phyloP scores from a whole-genome alignment of 2,888 invertebrate genomes.

The Eremobia ochroleuca region DNA sequence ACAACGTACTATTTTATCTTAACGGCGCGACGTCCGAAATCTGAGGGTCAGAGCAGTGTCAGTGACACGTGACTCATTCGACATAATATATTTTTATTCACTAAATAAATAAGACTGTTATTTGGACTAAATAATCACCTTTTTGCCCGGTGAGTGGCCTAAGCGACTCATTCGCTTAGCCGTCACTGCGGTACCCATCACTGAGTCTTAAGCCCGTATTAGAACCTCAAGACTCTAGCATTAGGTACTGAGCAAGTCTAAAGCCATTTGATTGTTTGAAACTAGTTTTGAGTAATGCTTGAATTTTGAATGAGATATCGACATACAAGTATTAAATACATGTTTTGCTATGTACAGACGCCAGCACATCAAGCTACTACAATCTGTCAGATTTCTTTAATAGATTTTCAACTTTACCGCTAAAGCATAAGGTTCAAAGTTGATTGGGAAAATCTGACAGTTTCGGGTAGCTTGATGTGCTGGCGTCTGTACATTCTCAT shows the following conservation, averaged over 20 bases:
- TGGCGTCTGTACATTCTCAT: too few species aligned
- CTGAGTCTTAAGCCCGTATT: not conserved
- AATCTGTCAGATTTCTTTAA: too few species aligned
- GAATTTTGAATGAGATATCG: not conserved
- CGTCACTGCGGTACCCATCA: not conserved
- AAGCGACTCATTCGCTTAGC: not conserved
- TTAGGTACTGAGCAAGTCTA: not conserved
- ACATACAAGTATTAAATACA: not conserved
- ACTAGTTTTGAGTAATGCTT: not conserved
- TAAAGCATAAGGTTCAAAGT: too few species aligned
- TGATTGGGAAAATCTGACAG: too few species aligned
- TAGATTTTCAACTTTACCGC: too few species aligned
- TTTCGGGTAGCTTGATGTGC: too few species aligned
- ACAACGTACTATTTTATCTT: not conserved
- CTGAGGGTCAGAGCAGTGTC: not conserved
- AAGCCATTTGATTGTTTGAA: not conserved
- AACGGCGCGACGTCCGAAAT: not conserved
- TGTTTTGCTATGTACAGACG: constrained; percentile 14
- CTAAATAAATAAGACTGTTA: not conserved
- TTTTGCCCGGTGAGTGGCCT: not conserved
- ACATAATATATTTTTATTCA: not conserved
- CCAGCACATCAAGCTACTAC: too few species aligned
- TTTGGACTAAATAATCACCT: not conserved
- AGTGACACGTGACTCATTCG: not conserved
- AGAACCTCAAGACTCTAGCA: too few species aligned